Base-by-base conservation (phyloP, 2,113 vertebrate genomes). In the Stegastes partitus region DNA sequence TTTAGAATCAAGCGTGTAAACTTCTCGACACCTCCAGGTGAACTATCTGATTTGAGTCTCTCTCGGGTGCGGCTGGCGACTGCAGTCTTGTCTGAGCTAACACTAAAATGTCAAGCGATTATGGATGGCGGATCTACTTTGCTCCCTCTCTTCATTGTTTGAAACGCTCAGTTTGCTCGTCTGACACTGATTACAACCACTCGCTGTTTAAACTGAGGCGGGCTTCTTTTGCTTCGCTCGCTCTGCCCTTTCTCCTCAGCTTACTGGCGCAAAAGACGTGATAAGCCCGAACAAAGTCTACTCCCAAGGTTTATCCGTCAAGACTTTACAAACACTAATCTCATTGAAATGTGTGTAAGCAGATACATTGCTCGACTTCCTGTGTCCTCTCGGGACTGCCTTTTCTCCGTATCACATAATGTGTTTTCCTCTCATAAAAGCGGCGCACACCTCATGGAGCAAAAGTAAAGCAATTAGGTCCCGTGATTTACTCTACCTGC, bases 381-480 rank as follows among this genome's bases (percentile, higher is more conserved):
- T 34, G 11, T 37, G 74, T 53, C 57, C 62, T 45, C 26, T 61
- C 58, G 39, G 16, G 18, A 37, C 22, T 61, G n/a, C 55, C 16
- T 37, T 49, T 42, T 57, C 57, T 22, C 28, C 55, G 25, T 22
- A 37, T 28, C 50, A 44, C 54, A 61, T 49, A 65, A 55, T 9
- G 5, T 47, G 67, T 75, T 53, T 65, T 68, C 83, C 63, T 37
- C 23, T 70, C 73, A 87, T 82, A 69, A 84, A 83, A 76, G 22
- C 73, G 67, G 56, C 19, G 44, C 74, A 53, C 68, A 34, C 64
- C 22, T 59, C 44, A 51, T 66, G 34, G 50, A 77, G 81, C 75
- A 86, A 86, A 90, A 87, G 86, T 69, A 90, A 85, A 91, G 91
- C 89, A 92, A 93, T 91, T 89, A 91, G 82, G 78, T 74, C 70